Base-by-base conservation (phyloP, 2,113 vertebrate genomes). In the Phylloscopus trochilus region DNA sequence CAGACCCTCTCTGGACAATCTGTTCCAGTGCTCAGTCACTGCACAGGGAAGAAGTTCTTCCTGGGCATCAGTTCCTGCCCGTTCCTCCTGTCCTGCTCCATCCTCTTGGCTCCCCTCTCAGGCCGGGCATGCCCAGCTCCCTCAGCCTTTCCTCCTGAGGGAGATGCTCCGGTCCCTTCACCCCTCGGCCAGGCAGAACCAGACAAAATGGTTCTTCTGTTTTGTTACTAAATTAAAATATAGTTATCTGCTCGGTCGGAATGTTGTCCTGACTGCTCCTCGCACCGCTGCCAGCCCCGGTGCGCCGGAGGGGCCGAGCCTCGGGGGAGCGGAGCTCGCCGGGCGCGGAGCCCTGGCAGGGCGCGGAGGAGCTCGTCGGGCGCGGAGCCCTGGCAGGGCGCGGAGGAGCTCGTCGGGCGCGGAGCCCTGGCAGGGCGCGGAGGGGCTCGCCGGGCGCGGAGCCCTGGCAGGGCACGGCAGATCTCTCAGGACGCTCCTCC, bases 141-240 rank as follows among this genome's bases (percentile, higher is more conserved):
- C 22, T 37, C 26, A 33, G 27, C 52, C 59, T 52, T 33, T 51
- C 37, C 51, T 37, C 10, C 1, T 5, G 1, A 19, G 15, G 16
- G 28, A 8, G 53, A 26, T 7, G 39, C 39, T 47, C 24, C 24
- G 2, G 4, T 4, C n/a, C 39, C 39, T 62, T 4, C 41, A 26
- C 10, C 47, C 24, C 22, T 13, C 6, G 53, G 46, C 39, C 28
- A 1, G 53, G 24, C 39, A 47, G n/a, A 26, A 15, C 28, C 33
- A 10, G 26, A 11, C 8, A 7, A 49, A 4, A 15, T 0, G 4
- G 6, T 16, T 43, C 24, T 2, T 17, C 16, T 13, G 30, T 1
- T 28, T 37, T 4, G 10, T 13, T 10, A 26, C 2, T 22, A 2
- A 31, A 28, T 10, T 23, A 1, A 37, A 2, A 17, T 5, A 0